Base-by-base conservation (phyloP, 92 coral and sea anemone species). In the Pocillopora meandrina region DNA sequence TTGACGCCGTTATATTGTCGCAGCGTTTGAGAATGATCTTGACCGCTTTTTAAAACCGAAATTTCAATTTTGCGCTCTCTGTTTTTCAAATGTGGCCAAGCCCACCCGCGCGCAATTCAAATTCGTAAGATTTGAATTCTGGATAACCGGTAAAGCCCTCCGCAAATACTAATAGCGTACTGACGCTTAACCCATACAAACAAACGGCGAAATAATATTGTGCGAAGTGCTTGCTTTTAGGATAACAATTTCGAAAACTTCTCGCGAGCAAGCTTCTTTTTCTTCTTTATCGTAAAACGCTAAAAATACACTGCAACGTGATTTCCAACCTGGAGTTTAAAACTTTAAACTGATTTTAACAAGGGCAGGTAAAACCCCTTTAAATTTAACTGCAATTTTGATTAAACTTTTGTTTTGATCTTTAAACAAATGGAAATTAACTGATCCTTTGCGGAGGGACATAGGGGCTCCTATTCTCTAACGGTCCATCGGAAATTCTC, bases 1-100 rank as follows among this genome's bases (percentile, higher is more conserved):
- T 65, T 74, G 49, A 42, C 56, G 60, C 20, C 19, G 18, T 61
- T 42, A 42, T 42, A 7, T 42, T 42, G 8, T 42, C 52, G 52
- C 52, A 42, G 65, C 73, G 71, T 62, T 62, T 79, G 14, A 71
- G 73, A 10, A 21, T n/a, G 14, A 73, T 5, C 17, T 9, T 23
- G 0, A 56, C 82, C 56, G 56, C 13, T 15, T 15, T 18, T 12
- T 12, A 31, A 81, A 59, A 34, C 69, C 77, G 85, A 33, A 71
- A 35, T 71, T 70, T 71, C 1, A 81, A 81, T 71, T 81, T 69
- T 42, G 52, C 75, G 84, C 84, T 67, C 72, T 80, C 66, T 80
- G 33, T 20, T 20, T 0, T 74, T 56, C 49, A 6, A 19, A 55
- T 9, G n/a, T 55, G 7, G 15, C 16, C 19, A 56, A 11, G 8